Evolutionary conservation across 1,140 invertebrate species (phyloP), one percentile per base, ranked within the genome.

Genomic region (Halesus radiatus): DNA sequence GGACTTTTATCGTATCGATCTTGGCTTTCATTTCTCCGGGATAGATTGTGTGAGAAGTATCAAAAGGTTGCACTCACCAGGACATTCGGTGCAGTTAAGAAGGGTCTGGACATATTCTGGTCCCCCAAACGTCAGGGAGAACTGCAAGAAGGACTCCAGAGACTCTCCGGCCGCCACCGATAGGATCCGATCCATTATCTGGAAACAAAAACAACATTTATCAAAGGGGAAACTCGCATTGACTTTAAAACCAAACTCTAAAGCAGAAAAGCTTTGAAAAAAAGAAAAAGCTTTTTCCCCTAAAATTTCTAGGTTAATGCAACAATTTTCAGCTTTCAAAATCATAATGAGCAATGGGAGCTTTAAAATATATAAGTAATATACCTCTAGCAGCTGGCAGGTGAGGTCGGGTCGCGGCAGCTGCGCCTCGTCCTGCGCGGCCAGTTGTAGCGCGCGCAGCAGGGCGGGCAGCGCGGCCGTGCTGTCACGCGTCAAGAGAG

Each of bases 141-240:
- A 96, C 80, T 92, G 91, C 60, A 94, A 90, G 87, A 96, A 97
- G 10, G 92, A 91, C 53, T 94, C 93, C 1, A 95, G 87, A 0
- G 94, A 92, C 85, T 97, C 94, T 62, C 94, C 94, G 0, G 95
- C 94, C 0, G 97, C 97, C 84, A 97, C 96, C 2, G 95, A 93
- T 7, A 99, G 88, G 79, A 99, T 95, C 0, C 94, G 95, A 88
- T 99, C 97, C 95, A 99, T 97, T 52, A 98, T 96, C 91, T 95
- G 93, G 8, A 74, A 74, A n/a, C 4, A 56, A 1, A 20, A 6
- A 56, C 7, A 3, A 37, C 32, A 37, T 37, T 37, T n/a, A n/a
- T n/a, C n/a, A n/a, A n/a, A n/a, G n/a, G n/a, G n/a, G n/a, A n/a
- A n/a, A n/a, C n/a, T n/a, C n/a, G n/a, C n/a, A n/a, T n/a, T n/a